Evolutionary conservation across 2,888 invertebrate species (phyloP).

Genomic region (Noctua pronuba): DNA sequence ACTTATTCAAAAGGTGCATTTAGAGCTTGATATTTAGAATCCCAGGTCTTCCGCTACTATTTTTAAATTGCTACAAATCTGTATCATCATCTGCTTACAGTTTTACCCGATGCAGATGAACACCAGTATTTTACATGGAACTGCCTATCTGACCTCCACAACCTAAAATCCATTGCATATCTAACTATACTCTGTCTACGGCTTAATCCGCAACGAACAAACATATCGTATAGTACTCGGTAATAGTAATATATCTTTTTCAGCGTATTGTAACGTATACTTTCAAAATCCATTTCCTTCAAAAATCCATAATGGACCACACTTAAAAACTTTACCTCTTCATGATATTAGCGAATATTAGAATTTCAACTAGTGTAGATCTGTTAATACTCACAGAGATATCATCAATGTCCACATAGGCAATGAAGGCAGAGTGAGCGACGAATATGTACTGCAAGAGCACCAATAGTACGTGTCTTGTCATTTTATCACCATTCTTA

Average conservation of each 20-base stretch:
- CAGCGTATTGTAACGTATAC: too few relatives aligned
- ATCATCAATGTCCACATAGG: slow-evolving; percentile 48
- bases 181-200: too few relatives aligned
- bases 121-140: neutral
- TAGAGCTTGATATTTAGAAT: neutral
- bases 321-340: neutral
- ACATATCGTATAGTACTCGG: too few relatives aligned
- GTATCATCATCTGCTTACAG: neutral
- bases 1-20: neutral
- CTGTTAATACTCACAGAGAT: slow-evolving; percentile 47
- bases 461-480: slow-evolving; percentile 37
- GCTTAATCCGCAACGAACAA: too few relatives aligned
- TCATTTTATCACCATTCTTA: slow-evolving; percentile 58
- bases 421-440: slow-evolving; percentile 35
- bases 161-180: neutral
- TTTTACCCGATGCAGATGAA: neutral
- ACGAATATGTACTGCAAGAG: slow-evolving; percentile 48
- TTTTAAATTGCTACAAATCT: neutral
- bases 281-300: too few relatives aligned
- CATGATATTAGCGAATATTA: neutral
- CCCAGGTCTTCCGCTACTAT: neutral
- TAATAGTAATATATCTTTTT: too few relatives aligned
- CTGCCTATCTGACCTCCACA: neutral
- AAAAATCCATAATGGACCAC: neutral
- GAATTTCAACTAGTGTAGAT: neutral